phyloP scores from a whole-genome alignment of 2,797 vertebrate species.

The Hydrocynus forskahlii region DNA sequence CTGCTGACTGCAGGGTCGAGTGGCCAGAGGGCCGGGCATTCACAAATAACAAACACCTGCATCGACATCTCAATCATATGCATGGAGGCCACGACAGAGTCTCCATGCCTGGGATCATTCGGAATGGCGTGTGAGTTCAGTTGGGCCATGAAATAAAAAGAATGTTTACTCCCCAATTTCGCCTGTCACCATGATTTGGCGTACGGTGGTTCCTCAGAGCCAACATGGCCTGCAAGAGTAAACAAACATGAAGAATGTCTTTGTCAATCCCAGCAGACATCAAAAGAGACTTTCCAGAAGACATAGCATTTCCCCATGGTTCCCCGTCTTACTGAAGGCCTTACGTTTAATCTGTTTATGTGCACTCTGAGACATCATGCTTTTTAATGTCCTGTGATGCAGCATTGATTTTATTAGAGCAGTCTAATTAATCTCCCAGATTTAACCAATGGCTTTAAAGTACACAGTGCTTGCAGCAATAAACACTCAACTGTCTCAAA shows the following conservation, averaged over 20 bases:
- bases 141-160: not conserved
- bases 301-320: not conserved
- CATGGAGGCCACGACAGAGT: not conserved
- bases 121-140: not conserved
- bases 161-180: not conserved
- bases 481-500: conserved; percentile 68
- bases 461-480: conserved; percentile 66
- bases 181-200: conserved; percentile 6
- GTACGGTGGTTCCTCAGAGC: not conserved
- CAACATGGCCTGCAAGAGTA: conserved; percentile 35
- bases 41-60: conserved; percentile 41
- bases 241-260: conserved; percentile 67
- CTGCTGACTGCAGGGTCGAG: conserved; percentile 50
- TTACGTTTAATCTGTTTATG: conserved; percentile 16
- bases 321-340: not conserved
- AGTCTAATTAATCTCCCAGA: conserved; percentile 51
- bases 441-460: conserved; percentile 56
- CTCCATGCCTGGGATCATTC: not conserved
- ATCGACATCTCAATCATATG: conserved; percentile 42
- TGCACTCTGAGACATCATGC: conserved; percentile 24
- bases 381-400: conserved; percentile 48
- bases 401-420: conserved; percentile 63
- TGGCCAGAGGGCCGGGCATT: conserved; percentile 52
- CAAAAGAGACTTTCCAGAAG: conserved; percentile 16
- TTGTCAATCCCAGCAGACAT: not conserved